Evolutionary conservation across 1,140 invertebrate species (phyloP).

Genomic region (Spodoptera litura): DNA sequence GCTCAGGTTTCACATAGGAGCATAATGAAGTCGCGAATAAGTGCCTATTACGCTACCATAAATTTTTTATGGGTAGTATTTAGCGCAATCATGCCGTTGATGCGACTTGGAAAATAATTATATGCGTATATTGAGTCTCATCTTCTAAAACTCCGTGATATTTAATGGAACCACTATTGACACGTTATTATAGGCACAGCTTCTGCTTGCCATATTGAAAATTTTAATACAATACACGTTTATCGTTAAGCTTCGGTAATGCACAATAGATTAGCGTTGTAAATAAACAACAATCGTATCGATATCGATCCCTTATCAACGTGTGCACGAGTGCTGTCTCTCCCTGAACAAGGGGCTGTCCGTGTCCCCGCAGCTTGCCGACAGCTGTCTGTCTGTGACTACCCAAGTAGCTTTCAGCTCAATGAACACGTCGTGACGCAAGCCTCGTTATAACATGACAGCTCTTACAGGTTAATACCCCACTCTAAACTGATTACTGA

Average conservation of each 20-base stretch:
- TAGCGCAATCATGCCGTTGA: no score
- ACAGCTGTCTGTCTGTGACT: conserved; percentile 49
- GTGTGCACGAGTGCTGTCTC: conserved; percentile 17
- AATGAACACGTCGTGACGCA: conserved; percentile 45
- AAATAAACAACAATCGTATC: conserved; percentile 14
- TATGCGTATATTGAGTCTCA: no score
- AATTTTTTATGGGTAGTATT: no score
- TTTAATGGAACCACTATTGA: no score
- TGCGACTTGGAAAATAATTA: no score
- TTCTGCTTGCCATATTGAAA: background rate
- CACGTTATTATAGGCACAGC: no score
- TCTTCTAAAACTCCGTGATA: no score
- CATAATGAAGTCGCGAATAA: no score
- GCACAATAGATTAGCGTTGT: background rate
- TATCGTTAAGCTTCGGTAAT: background rate
- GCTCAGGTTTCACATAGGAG: no score
- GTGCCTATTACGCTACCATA: no score
- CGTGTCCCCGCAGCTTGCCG: conserved; percentile 29
- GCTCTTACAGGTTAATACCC: conserved; percentile 7
- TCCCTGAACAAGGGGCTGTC: conserved; percentile 17
- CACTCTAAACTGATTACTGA: background rate
- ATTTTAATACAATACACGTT: background rate
- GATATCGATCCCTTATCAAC: conserved; percentile 33
- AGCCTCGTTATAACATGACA: conserved; percentile 17
- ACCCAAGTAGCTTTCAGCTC: conserved; percentile 51